Base-by-base conservation (phyloP, 2,797 vertebrate genomes). In the Spondyliosoma cantharus region DNA sequence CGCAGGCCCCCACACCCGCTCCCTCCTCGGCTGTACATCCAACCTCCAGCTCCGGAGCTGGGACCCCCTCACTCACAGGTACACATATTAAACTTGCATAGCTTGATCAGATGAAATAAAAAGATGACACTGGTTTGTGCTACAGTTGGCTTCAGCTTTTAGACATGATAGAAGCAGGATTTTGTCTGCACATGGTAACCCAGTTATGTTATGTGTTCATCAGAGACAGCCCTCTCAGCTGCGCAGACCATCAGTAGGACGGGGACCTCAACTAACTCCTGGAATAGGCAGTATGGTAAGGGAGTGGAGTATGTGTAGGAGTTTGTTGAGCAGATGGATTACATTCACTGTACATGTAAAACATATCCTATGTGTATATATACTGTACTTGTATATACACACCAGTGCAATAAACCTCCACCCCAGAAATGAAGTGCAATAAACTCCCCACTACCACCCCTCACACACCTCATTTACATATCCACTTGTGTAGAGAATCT, bases 211-310 rank as follows among this genome's bases (percentile, higher is more conserved):
- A 7, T 66, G 25, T 85, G 32, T 68, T 53, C 1, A 58, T 46
- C 89, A 96, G 95, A 93, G 95, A 78, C 95, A 94, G 78, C 77
- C 94, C 29, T 92, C 91, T 65, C 95, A 93, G 81, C 90, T 93
- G 43, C 95, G 97, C 50, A 95, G 98, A 22, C 96, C 96, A 5
- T 99, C 98, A 0, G 96, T 97, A 52, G 96, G 97, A 45, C 96
- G 97, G 63, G 97, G 96, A 24, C 96, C 97, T 74, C 98, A 99
- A 43, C 89, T 99, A 2, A 99, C 98, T 4, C 98, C 98, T 53
- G 98, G 97, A 52, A 96, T 98, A 45, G 96, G 96, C 62, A 96
- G 96, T 45, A 96, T 97, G 96, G 98, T 98, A 85, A 96, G 95
- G 78, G 19, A 50, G 9, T 0, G 0, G 3, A 3, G 24, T 59